Conservation (phyloP, 1,140 invertebrate species). For the Linepithema humile region DNA sequence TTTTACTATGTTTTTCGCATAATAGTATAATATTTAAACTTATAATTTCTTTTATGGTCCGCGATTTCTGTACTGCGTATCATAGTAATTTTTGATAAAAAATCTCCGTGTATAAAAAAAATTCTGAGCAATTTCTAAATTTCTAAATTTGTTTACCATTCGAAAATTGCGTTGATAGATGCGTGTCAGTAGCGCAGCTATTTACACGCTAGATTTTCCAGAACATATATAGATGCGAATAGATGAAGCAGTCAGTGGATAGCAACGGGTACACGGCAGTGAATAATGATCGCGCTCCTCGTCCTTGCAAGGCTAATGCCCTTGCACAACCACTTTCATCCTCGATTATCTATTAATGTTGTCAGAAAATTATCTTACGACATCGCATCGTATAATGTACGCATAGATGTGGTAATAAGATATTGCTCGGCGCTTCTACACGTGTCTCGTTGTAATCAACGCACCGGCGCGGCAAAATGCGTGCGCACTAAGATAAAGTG, state of each 20-base stretch:
- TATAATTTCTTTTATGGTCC: too few relatives aligned
- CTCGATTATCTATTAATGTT: constrained; percentile 33
- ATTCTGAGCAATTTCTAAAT: background rate
- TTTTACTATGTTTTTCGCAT: too few relatives aligned
- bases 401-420: constrained; percentile 12
- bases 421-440: background rate
- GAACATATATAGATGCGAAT: background rate
- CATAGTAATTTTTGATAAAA: too few relatives aligned
- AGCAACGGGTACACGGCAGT: background rate
- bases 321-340: constrained; percentile 37
- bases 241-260: background rate
- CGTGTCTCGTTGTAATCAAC: constrained; percentile 9
- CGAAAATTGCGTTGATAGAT: background rate
- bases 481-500: constrained; percentile 1
- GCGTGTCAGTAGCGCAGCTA: background rate
- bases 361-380: constrained; percentile 50
- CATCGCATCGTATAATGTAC: background rate
- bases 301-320: constrained; percentile 55
- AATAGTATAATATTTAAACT: too few relatives aligned
- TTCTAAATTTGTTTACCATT: background rate
- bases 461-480: background rate
- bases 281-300: constrained; percentile 16
- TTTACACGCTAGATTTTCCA: background rate
- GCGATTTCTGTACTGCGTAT: too few relatives aligned
- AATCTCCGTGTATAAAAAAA: too few relatives aligned